Conservation (phyloP, 2,113 vertebrate genomes). For the Brienomyrus brachyistius region DNA sequence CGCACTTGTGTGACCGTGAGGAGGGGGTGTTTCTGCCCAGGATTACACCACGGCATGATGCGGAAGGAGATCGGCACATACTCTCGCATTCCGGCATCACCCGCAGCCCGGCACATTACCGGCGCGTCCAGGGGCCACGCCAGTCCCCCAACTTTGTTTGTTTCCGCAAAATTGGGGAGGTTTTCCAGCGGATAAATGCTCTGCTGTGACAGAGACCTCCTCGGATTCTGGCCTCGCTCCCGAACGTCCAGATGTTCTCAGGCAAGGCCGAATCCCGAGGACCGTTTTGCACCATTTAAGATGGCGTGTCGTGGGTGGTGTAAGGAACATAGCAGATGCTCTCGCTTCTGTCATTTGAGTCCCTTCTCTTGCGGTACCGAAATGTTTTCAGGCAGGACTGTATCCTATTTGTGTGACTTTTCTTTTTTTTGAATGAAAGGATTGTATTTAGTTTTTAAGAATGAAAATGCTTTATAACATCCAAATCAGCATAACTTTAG, state of each 20-base stretch:
- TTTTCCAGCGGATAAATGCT: conserved; percentile 34
- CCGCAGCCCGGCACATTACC: not conserved
- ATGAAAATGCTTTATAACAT: not conserved
- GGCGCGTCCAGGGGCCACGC: not conserved
- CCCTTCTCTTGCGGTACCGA: not conserved
- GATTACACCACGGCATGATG: conserved; percentile 29
- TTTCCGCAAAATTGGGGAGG: conserved; percentile 36
- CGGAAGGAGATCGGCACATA: conserved; percentile 22
- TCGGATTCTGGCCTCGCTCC: conserved; percentile 40
- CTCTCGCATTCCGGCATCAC: not conserved
- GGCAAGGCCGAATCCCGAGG: conserved; percentile 25
- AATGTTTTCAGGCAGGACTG: not conserved
- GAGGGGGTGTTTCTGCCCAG: conserved; percentile 46
- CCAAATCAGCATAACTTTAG: not conserved
- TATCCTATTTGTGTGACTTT: not conserved
- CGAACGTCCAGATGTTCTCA: conserved; percentile 44
- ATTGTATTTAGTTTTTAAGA: not conserved
- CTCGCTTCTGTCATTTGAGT: conserved; percentile 2
- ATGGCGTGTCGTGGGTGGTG: conserved; percentile 47
- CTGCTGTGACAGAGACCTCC: conserved; percentile 46
- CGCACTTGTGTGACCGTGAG: conserved; percentile 45
- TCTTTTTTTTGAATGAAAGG: not conserved
- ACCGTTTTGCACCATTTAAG: conserved; percentile 39
- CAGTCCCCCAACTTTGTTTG: conserved; percentile 23
- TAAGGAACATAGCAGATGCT: conserved; percentile 36